Conservation (phyloP, 2,888 invertebrate species). For the Callyntrura guangdongensis region DNA sequence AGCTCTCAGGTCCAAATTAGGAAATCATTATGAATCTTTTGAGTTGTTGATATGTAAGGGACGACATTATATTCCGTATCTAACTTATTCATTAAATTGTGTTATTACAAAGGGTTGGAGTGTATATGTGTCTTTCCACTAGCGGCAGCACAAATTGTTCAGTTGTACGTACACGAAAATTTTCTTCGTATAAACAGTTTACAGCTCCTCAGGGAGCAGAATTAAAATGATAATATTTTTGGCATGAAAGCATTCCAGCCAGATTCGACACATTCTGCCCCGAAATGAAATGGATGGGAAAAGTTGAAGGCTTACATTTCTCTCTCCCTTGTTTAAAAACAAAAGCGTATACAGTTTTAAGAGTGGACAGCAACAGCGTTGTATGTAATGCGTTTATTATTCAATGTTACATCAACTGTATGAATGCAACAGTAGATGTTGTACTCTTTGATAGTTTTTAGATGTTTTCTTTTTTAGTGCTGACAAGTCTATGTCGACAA, state of each 20-base stretch:
- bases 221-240: constrained; percentile 57
- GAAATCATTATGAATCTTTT: constrained; percentile 68
- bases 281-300: too few species aligned
- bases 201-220: constrained; percentile 69
- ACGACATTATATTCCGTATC: constrained; percentile 14
- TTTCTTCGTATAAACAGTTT: constrained; percentile 74
- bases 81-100: constrained; percentile 60
- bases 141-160: constrained; percentile 12
- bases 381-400: too few species aligned
- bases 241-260: constrained; percentile 40
- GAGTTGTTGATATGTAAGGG: constrained; percentile 52
- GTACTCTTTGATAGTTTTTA: too few species aligned
- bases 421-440: too few species aligned
- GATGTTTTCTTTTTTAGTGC: too few species aligned
- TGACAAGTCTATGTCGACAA: too few species aligned
- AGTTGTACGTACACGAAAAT: constrained; percentile 5
- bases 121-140: too few species aligned
- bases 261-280: constrained; percentile 47
- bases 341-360: too few species aligned
- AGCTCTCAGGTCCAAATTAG: constrained; percentile 60
- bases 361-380: too few species aligned
- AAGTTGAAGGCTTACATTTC: background rate
- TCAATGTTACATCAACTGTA: too few species aligned
- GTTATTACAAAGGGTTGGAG: constrained; percentile 32
- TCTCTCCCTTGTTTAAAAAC: too few species aligned